These are phyloP conservation scores for Rhegmatorhina hoffmannsi DNA, from an alignment of 2,113 vertebrate species.

Conservation along the genomic window DNA sequence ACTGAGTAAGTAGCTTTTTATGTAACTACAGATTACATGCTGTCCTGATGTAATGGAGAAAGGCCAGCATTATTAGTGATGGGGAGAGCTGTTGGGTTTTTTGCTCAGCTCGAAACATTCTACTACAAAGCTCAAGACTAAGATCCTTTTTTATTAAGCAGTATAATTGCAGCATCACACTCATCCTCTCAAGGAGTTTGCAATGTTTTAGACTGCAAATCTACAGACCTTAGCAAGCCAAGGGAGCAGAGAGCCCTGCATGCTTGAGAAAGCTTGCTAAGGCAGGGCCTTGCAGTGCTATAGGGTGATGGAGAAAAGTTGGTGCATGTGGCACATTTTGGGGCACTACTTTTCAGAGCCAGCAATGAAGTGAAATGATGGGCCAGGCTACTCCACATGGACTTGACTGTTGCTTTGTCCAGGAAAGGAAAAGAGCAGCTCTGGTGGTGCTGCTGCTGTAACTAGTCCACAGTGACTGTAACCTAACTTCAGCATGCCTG, in stretches of 20 bases:
- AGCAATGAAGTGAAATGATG: neutral
- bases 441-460: neutral
- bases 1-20: neutral
- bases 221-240: neutral
- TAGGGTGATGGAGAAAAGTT: neutral
- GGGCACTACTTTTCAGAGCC: neutral
- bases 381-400: neutral
- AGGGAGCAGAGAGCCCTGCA: neutral
- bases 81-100: neutral
- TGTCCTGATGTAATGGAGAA: neutral
- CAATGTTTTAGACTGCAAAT: neutral
- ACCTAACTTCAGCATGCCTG: neutral
- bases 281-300: neutral
- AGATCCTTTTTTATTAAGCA: neutral
- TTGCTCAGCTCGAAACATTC: neutral
- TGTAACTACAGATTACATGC: neutral
- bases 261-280: neutral
- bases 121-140: neutral
- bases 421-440: neutral
- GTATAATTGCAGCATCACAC: neutral
- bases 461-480: neutral
- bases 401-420: neutral
- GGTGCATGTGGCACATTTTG: rapidly evolving
- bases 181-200: neutral
- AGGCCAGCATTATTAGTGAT: neutral